Evolutionary conservation across 2,888 invertebrate genomes (phyloP).

Genomic region (Miltochrista miniata): DNA sequence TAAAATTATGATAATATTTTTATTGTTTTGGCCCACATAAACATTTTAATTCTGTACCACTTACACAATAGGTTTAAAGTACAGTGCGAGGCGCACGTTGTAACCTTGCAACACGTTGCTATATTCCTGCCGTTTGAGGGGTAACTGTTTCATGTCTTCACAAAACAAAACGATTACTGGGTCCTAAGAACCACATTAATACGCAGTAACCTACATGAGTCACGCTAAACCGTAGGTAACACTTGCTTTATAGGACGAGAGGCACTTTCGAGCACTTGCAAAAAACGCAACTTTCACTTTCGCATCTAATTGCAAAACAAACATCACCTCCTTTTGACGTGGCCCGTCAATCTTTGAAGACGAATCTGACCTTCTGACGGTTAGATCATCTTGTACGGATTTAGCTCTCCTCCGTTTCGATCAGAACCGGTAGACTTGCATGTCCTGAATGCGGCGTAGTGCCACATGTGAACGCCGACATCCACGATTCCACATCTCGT

Average conservation of each 20-base stretch:
- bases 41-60: too few relatives aligned
- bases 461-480: constrained; percentile 81
- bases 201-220: constrained; percentile 41
- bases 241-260: constrained; percentile 38
- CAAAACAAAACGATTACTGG: constrained; percentile 24
- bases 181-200: constrained; percentile 30
- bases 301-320: constrained; percentile 72
- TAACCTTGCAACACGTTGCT: constrained; percentile 30
- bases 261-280: constrained; percentile 66
- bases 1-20: too few relatives aligned
- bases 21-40: too few relatives aligned
- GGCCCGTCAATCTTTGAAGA: constrained; percentile 47
- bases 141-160: constrained; percentile 29
- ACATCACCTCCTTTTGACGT: constrained; percentile 59
- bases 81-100: background rate
- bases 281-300: constrained; percentile 73
- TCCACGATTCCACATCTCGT: constrained; percentile 84
- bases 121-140: constrained; percentile 24
- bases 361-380: constrained; percentile 48
- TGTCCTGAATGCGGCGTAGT: constrained; percentile 75
- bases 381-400: constrained; percentile 27
- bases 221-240: constrained; percentile 32
- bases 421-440: constrained; percentile 82
- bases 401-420: constrained; percentile 84
- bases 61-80: too few relatives aligned